phyloP scores from a whole-genome alignment of 2,888 invertebrate genomes.

The Fragum whitleyi region DNA sequence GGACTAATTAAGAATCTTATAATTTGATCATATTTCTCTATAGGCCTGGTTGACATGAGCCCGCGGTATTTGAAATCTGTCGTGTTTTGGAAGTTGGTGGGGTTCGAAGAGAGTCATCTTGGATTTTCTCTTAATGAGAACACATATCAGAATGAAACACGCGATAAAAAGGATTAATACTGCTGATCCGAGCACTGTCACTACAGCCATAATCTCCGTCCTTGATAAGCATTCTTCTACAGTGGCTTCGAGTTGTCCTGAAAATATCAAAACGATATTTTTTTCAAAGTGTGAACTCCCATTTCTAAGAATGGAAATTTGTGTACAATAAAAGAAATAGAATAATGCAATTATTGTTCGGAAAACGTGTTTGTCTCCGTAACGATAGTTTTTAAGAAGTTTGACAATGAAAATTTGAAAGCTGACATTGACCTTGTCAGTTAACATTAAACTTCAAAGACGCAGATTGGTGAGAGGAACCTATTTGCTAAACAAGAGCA shows the following conservation, averaged over 20 bases:
- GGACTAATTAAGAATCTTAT: too few relatives aligned
- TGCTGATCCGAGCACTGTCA: constrained; percentile 1
- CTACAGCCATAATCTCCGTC: constrained; percentile 17
- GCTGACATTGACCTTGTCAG: too few relatives aligned
- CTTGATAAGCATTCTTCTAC: constrained; percentile 15
- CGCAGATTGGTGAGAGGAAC: too few relatives aligned
- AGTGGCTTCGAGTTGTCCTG: not conserved
- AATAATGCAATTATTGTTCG: too few relatives aligned
- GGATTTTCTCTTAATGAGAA: constrained; percentile 16
- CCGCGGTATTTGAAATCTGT: constrained; percentile 9
- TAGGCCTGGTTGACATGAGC: constrained; percentile 10
- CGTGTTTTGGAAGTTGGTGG: not conserved
- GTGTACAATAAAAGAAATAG: not conserved
- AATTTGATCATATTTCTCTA: constrained; percentile 11
- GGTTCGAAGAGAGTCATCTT: constrained; percentile 5
- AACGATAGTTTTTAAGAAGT: too few relatives aligned
- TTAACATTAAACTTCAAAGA: too few relatives aligned
- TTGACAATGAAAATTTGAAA: too few relatives aligned
- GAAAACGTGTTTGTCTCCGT: too few relatives aligned
- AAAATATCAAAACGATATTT: not conserved
- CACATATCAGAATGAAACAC: constrained; percentile 1
- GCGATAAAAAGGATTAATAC: constrained; percentile 7
- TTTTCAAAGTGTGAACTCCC: not conserved
- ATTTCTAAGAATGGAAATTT: not conserved
- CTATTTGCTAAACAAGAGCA: too few relatives aligned